Evolutionary conservation across 1,140 invertebrate genomes (phyloP).

Genomic region (Megathymus violae): DNA sequence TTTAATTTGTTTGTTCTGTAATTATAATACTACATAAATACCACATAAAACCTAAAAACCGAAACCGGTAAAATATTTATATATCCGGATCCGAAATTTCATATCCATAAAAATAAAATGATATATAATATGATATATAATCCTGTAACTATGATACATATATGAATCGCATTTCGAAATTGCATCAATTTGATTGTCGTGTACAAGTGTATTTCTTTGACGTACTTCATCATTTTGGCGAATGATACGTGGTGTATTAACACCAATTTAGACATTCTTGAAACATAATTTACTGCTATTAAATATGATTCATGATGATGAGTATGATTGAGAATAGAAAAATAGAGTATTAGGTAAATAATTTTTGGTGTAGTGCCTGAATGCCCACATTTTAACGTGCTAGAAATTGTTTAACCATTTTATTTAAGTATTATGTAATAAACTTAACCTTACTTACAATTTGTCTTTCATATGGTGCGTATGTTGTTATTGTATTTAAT

Average conservation of each 20-base stretch:
- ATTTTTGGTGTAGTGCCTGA: conserved; percentile 2
- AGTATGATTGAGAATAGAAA: conserved; percentile 4
- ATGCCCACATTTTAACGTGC: conserved; percentile 7
- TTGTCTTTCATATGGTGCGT: conserved; percentile 23
- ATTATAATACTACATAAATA: too few species aligned
- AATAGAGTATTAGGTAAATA: not conserved
- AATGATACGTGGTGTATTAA: too few species aligned
- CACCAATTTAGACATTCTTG: too few species aligned
- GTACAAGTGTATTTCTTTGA: not conserved
- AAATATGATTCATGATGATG: too few species aligned
- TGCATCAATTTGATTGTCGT: not conserved
- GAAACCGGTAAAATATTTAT: too few species aligned
- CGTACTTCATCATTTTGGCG: not conserved
- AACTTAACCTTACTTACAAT: conserved; percentile 1
- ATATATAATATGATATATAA: too few species aligned
- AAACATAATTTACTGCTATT: too few species aligned
- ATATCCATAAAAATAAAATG: too few species aligned
- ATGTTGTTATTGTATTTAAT: conserved; percentile 29
- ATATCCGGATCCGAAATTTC: too few species aligned
- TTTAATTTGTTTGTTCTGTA: too few species aligned
- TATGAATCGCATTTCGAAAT: not conserved
- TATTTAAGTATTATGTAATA: conserved; percentile 2
- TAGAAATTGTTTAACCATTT: conserved; percentile 15
- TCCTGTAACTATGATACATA: too few species aligned
- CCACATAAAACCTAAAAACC: too few species aligned